Evolutionary conservation across 2,797 vertebrate species (phyloP), one percentile per base, ranked within the genome.

Genomic region (Mormyrus proboscirostris): DNA sequence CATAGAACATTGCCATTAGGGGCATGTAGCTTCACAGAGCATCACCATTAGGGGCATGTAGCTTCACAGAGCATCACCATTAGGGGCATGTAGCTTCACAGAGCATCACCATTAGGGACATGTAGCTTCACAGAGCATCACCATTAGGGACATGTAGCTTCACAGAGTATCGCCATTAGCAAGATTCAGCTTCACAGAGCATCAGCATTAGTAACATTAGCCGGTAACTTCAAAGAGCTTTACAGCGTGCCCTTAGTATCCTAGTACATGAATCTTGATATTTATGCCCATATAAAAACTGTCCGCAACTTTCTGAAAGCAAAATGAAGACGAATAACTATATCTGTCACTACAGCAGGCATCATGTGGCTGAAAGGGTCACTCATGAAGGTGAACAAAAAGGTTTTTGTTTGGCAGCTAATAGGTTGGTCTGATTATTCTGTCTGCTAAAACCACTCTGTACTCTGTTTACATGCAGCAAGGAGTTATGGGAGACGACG

Each of bases 401-500:
- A 85, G 12, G 49, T 9, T 51, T 16, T 53, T 51, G 9, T 33
- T 57, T 59, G 51, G 51, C 86, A 57, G 53, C 14, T 22, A 9
- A n/a, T 16, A 41, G 29, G 53, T 57, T 87, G 86, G 33, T 83
- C 76, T 86, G 33, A 65, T 65, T 51, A 33, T 55, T 44, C 41
- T 65, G 50, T 29, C 41, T 88, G 89, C 93, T 95, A 90, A 95
- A 94, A 93, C 90, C 90, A 91, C 90, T 93, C 94, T 98, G 94
- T 97, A 94, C 96, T 98, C 96, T 97, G 95, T 97, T 97, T 95
- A 96, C 98, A 98, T 96, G 98, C 98, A 99, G 98, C 98, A 89
- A 97, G 98, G 96, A 98, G 97, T 97, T 99, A 97, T 97, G 98
- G 98, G 95, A 96, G 98, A 97, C 98, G 98, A 96, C 97, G 98